Evolutionary conservation across 2,888 invertebrate genomes (phyloP).

Genomic region (Eumacrocentrus americanus): DNA sequence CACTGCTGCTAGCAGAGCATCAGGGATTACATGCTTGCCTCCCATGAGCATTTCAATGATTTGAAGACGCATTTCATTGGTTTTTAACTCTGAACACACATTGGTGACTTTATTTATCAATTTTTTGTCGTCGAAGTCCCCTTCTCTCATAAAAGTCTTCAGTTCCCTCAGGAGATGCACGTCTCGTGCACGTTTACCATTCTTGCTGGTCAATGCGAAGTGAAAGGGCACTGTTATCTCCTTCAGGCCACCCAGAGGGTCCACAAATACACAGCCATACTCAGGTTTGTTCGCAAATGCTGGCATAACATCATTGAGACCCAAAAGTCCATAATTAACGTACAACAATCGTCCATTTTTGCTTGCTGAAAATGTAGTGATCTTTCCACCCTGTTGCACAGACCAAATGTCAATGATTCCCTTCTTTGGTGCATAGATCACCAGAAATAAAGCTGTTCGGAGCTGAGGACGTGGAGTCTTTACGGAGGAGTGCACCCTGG

Average conservation of each 20-base stretch:
- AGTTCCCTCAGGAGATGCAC: conserved; percentile 83
- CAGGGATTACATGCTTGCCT: conserved; percentile 70
- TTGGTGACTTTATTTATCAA: conserved; percentile 65
- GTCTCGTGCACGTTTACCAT: conserved; percentile 86
- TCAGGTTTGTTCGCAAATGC: conserved; percentile 64
- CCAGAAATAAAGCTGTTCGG: conserved; percentile 79
- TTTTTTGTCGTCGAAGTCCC: conserved; percentile 63
- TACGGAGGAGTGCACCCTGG: conserved; percentile 34
- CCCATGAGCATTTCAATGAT: conserved; percentile 73
- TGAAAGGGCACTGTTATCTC: conserved; percentile 90
- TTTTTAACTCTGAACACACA: conserved; percentile 71
- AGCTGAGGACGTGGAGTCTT: conserved; percentile 45
- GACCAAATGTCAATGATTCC: conserved; percentile 94
- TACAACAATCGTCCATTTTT: conserved; percentile 81
- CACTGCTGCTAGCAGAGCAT: conserved; percentile 66
- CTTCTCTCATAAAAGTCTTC: conserved; percentile 70
- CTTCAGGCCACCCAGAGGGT: conserved; percentile 82
- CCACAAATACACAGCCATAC: conserved; percentile 80
- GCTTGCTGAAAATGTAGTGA: conserved; percentile 89
- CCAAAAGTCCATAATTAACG: conserved; percentile 81
- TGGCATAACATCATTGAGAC: conserved; percentile 66
- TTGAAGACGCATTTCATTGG: conserved; percentile 74
- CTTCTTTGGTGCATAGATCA: conserved; percentile 91
- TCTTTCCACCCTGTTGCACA: conserved; percentile 86
- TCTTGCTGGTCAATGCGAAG: conserved; percentile 84